Percentiles rank a stretch among this genome's conserved stretches.
phyloP scores from a whole-genome alignment of 2,797 vertebrate species.

The Muscicapa comitata region DNA sequence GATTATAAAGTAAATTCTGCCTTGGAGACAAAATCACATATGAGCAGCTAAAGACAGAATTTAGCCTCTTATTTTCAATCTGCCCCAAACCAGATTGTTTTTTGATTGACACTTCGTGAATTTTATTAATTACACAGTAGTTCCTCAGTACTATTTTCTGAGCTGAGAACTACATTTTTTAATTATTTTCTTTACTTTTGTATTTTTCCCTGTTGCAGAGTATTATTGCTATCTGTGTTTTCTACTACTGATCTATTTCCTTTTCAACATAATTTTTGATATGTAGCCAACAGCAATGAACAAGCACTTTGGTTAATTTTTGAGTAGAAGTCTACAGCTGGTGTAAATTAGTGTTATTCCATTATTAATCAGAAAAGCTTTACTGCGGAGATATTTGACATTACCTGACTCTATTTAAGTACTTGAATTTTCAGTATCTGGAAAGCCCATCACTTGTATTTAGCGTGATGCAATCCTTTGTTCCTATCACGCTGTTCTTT shows the following conservation, averaged over 20 bases:
- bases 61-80: slow-evolving; percentile 21
- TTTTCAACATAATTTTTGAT: slow-evolving; percentile 4
- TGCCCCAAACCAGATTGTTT: background rate
- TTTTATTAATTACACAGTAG: slow-evolving; percentile 44
- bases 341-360: slow-evolving; percentile 1
- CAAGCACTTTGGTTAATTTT: slow-evolving; percentile 8
- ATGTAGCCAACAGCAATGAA: slow-evolving; percentile 22
- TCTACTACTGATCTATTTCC: background rate
- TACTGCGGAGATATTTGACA: background rate
- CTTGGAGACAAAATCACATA: slow-evolving; percentile 14
- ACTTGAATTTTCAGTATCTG: background rate
- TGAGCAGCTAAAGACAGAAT: slow-evolving; percentile 22
- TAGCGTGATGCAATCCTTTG: background rate
- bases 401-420: background rate
- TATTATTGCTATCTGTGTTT: background rate
- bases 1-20: slow-evolving; percentile 29
- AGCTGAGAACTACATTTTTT: background rate
- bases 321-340: slow-evolving; percentile 9
- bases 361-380: slow-evolving; percentile 10
- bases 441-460: background rate
- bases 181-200: background rate
- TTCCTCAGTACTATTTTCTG: background rate
- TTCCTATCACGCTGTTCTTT: background rate
- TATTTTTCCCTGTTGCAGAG: background rate
- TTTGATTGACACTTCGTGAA: slow-evolving; percentile 30